These are phyloP conservation scores for Drosophila vallismaia DNA, from an alignment of 2,888 invertebrate species.

Conservation along the genomic window DNA sequence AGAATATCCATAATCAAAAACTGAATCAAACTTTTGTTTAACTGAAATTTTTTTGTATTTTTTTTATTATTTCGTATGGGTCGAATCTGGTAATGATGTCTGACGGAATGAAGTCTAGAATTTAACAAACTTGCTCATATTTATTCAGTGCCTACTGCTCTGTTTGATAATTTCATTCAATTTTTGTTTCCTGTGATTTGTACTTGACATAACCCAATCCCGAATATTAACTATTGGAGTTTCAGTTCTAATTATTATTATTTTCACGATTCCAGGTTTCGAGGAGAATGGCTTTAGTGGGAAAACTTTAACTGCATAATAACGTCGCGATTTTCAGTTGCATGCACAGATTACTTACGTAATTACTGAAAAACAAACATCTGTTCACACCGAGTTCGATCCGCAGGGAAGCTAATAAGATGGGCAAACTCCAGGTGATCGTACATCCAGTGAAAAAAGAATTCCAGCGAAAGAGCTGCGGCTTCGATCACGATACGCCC, in stretches of 20 bases:
- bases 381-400: background rate
- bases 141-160: background rate
- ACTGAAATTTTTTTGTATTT: slow-evolving; percentile 1
- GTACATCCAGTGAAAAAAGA: slow-evolving; percentile 82
- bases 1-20: slow-evolving; percentile 46
- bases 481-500: slow-evolving; percentile 82
- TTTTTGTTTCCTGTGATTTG: background rate
- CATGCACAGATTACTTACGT: slow-evolving; percentile 28
- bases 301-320: slow-evolving; percentile 17
- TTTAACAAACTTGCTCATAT: background rate
- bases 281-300: slow-evolving; percentile 32
- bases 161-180: background rate
- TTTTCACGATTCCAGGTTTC: background rate
- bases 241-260: background rate
- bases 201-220: background rate
- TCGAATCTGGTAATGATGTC: slow-evolving; percentile 5
- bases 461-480: slow-evolving; percentile 80
- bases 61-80: background rate
- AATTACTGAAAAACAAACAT: slow-evolving; percentile 2
- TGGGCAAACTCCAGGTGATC: slow-evolving; percentile 74
- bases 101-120: background rate
- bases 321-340: slow-evolving; percentile 14
- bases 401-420: slow-evolving; percentile 35
- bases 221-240: background rate
- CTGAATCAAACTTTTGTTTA: slow-evolving; percentile 8